Conservation (phyloP, 1,140 invertebrate genomes). For the Drosophila sturtevanti region DNA sequence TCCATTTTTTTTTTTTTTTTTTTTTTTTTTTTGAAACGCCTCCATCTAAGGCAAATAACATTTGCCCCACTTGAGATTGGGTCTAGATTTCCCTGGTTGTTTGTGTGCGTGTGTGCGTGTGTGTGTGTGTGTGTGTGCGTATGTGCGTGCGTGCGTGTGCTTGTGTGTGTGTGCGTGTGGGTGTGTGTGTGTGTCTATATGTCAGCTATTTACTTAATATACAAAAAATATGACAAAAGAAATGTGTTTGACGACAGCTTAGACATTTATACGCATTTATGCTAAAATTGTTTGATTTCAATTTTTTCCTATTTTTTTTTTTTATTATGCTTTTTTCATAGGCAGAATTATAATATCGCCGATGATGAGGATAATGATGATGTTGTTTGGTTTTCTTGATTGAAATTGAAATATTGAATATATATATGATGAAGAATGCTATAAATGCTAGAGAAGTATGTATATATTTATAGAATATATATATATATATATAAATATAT, state of each 20-base stretch:
- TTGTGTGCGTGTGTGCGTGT: constrained; percentile 17
- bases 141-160: not conserved
- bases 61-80: constrained; percentile 37
- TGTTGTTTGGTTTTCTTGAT: not conserved
- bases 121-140: constrained; percentile 19
- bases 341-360: not conserved
- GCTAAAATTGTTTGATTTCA: constrained; percentile 73
- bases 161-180: constrained; percentile 2
- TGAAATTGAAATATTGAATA: constrained; percentile 14
- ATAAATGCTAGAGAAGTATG: not conserved
- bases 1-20: not conserved
- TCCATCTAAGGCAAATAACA: constrained; percentile 61
- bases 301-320: constrained; percentile 20
- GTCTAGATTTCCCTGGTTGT: constrained; percentile 19
- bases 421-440: too few relatives aligned
- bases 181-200: constrained; percentile 27
- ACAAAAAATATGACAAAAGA: constrained; percentile 57
- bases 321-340: too few relatives aligned
- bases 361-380: not conserved
- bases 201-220: constrained; percentile 65
- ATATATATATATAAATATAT: not conserved
- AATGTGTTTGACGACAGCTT: constrained; percentile 76
- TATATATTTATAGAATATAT: not conserved
- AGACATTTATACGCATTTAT: constrained; percentile 78
- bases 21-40: constrained; percentile 41